Evolutionary conservation across 1,140 invertebrate species (phyloP), one percentile per base, ranked within the genome.

Genomic region (Dreissena rostriformis): DNA sequence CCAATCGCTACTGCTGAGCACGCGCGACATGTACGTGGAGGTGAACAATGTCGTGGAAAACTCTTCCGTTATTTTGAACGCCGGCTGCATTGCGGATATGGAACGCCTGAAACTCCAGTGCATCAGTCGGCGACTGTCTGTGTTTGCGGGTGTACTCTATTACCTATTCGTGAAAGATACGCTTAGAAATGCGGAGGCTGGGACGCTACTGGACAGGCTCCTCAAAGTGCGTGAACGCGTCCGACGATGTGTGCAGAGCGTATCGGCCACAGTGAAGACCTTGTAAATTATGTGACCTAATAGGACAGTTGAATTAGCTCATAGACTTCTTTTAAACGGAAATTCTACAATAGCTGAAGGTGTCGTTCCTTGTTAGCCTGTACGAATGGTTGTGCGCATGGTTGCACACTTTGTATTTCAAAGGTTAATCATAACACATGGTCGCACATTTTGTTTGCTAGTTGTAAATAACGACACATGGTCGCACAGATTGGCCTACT

Each of bases 21-120:
- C 74, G 17, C 19, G 84, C n/a, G 71, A 80, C 4, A 22, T 87
- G 22, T 86, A 87, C 67, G n/a, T 74, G 24, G 86, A 87, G 74
- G 72, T 86, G 19, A 77, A 82, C 51, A 67, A 86, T 63, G 68
- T 87, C 52, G 72, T 85, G 19, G 86, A 87, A 29, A 83, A 87
- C 61, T 76, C 85, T 19, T 67, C 85, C 14, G 76, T 86, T 10
- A 61, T 83, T 26, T 26, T 79, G 7, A 39, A 79, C 28, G 75
- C 72, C 6, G 74, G 71, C 49, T 19, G 63, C 29, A 28, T 78
- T 57, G 57, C 57, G 24, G 29, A 22, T 22, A 65, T 53, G 26
- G 0, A 52, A 10, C n/a, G 63, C 57, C 39, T n/a, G 26, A 63
- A 57, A n/a, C 72, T 82, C 22, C 66, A 49, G 22, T 24, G 67